Evolutionary conservation across 1,140 invertebrate species (phyloP).

Genomic region (Chymomyza costata): DNA sequence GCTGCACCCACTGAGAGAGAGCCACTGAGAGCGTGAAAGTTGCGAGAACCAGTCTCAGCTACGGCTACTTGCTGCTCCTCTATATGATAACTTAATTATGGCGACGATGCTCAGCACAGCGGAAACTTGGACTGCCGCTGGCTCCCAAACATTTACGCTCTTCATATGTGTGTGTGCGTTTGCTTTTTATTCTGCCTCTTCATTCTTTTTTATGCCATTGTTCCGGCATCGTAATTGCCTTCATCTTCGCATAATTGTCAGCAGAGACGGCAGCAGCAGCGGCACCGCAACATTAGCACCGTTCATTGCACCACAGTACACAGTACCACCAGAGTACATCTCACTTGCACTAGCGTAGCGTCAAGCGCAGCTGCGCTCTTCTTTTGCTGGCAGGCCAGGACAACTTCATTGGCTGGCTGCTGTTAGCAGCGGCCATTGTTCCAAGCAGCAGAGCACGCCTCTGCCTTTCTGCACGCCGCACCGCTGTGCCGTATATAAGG

Average conservation of each 20-base stretch:
- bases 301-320: constrained; percentile 26
- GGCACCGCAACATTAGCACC: constrained; percentile 54
- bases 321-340: no score
- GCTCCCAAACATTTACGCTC: constrained; percentile 26
- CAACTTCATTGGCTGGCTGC: constrained; percentile 38
- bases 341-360: no score
- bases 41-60: constrained; percentile 7
- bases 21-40: not conserved
- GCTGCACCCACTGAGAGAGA: not conserved
- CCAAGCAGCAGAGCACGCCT: constrained; percentile 14
- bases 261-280: constrained; percentile 28
- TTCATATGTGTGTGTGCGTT: constrained; percentile 5
- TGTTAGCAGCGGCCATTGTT: constrained; percentile 46
- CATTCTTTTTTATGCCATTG: constrained; percentile 46
- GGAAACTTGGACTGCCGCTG: constrained; percentile 13
- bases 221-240: constrained; percentile 66
- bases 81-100: constrained; percentile 53
- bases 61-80: constrained; percentile 21
- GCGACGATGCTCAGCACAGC: constrained; percentile 1
- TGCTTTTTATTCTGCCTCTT: constrained; percentile 17
- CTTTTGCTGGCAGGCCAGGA: constrained; percentile 6
- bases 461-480: constrained; percentile 7
- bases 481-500: constrained; percentile 49
- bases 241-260: constrained; percentile 67
- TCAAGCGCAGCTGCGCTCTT: not conserved